Percentiles rank a stretch among this genome's conserved stretches.
These are phyloP conservation scores for Tethya wilhelma DNA, from an alignment of 37 sponge, comb jelly and placozoan species.

Conservation along the genomic window DNA sequence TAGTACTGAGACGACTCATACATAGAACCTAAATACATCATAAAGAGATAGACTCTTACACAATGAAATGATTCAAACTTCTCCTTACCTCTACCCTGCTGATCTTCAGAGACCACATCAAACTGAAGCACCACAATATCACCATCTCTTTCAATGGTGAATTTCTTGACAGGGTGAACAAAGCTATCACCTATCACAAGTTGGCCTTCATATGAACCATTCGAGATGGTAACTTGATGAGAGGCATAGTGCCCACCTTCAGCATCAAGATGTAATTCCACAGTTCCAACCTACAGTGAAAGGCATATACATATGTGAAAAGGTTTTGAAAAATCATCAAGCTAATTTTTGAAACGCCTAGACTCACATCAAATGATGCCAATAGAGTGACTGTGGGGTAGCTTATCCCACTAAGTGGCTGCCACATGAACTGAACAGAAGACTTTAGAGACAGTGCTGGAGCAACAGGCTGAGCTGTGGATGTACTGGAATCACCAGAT, in stretches of 20 bases:
- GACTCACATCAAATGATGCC: conserved; percentile 51
- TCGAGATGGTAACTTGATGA: conserved; percentile 5
- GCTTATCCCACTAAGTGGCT: conserved; percentile 36
- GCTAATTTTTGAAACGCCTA: not conserved
- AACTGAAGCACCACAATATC: conserved; percentile 47
- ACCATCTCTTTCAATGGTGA: conserved; percentile 17
- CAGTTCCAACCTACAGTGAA: conserved; percentile 32
- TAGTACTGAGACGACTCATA: too few relatives aligned
- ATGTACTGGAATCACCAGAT: not conserved
- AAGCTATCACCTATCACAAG: conserved; percentile 56
- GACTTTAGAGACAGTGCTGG: not conserved
- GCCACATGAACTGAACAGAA: conserved; percentile 59
- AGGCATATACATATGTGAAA: not conserved
- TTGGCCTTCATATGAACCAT: conserved; percentile 66
- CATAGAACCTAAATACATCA: not conserved
- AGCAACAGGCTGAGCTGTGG: not conserved
- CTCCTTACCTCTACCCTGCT: not conserved
- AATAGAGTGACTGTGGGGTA: conserved; percentile 56
- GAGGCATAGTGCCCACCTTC: conserved; percentile 58
- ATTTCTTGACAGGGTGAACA: conserved; percentile 54
- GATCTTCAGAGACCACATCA: not conserved
- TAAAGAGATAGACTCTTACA: too few relatives aligned
- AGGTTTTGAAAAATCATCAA: not conserved
- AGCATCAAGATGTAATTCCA: conserved; percentile 14
- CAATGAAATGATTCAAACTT: not conserved